These are phyloP conservation scores for Macrotis lagotis DNA, from an alignment of 2,113 vertebrate species.

Conservation along the genomic window DNA sequence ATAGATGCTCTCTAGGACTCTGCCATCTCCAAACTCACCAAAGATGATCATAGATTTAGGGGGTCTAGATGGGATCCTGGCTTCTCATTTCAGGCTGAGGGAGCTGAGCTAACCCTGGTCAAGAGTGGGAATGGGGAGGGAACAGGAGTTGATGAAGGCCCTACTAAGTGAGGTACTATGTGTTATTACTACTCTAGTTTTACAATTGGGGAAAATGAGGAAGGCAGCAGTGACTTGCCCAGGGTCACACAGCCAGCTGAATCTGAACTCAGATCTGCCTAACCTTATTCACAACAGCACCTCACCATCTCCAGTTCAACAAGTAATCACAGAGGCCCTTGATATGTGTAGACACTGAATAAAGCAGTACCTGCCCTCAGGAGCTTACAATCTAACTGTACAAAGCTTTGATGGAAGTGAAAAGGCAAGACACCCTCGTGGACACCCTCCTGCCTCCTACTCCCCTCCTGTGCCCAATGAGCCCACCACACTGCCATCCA, in stretches of 20 bases:
- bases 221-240: not conserved
- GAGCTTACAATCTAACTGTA: not conserved
- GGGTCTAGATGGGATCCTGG: not conserved
- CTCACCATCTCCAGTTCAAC: not conserved
- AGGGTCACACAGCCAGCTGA: not conserved
- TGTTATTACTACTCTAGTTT: not conserved
- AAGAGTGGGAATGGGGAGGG: not conserved
- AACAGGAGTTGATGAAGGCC: not conserved
- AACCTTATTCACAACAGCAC: not conserved
- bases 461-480: not conserved
- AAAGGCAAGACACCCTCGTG: not conserved
- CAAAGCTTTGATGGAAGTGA: not conserved
- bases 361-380: not conserved
- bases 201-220: not conserved
- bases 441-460: not conserved
- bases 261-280: not conserved
- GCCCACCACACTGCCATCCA: not conserved
- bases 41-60: not conserved
- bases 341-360: not conserved
- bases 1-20: not conserved
- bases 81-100: not conserved
- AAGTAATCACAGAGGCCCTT: not conserved
- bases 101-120: not conserved
- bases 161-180: not conserved
- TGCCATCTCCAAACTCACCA: not conserved